A percentile compares a stretch with the other conserved stretches of the same genome.
phyloP scores from a whole-genome alignment of 2,113 vertebrate species.

The Podiceps cristatus region DNA sequence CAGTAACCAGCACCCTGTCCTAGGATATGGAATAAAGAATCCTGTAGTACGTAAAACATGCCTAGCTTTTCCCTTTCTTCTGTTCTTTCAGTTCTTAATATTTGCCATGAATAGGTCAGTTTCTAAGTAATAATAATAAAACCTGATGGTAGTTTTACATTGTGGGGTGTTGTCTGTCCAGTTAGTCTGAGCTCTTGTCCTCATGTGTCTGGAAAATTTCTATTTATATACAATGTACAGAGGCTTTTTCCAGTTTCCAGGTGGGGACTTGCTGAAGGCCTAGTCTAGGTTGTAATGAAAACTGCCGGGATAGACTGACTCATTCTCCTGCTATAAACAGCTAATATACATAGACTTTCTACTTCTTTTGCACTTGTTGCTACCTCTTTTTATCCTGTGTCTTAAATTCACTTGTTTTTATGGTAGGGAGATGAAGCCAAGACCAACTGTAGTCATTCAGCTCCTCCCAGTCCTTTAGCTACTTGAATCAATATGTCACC shows the following conservation, averaged over 20 bases:
- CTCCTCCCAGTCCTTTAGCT: not conserved
- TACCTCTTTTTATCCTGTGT: not conserved
- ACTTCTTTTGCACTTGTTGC: not conserved
- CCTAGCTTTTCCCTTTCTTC: not conserved
- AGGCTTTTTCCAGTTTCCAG: conserved; percentile 32
- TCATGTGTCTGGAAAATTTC: conserved; percentile 18
- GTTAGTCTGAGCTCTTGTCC: not conserved
- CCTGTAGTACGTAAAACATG: not conserved
- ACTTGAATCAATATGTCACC: not conserved
- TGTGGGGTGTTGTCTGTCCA: not conserved
- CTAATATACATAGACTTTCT: not conserved
- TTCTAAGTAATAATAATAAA: not conserved
- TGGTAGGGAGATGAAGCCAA: not conserved
- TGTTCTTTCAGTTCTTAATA: not conserved
- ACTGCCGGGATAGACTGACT: not conserved
- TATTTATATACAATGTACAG: not conserved
- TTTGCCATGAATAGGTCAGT: not conserved
- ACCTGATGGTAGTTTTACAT: not conserved
- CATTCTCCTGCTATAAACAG: not conserved
- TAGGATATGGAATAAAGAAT: not conserved
- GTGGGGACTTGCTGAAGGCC: conserved; percentile 20
- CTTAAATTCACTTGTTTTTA: not conserved
- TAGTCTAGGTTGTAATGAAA: not conserved
- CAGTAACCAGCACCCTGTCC: not conserved
- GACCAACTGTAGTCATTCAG: not conserved